These are phyloP conservation scores for Tipula unca DNA, from an alignment of 2,888 invertebrate genomes.

Conservation along the genomic window DNA sequence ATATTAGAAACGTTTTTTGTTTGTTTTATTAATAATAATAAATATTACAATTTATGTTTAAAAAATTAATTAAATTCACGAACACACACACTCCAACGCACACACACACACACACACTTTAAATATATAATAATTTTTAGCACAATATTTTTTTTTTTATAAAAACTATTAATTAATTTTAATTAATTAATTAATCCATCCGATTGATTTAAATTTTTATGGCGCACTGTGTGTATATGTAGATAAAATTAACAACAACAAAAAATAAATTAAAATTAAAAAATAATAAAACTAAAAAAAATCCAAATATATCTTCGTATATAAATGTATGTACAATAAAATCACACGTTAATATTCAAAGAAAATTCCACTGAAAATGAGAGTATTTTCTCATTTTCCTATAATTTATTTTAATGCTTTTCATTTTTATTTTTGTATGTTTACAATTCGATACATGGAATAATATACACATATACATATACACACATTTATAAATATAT, in stretches of 20 bases:
- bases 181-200: neutral
- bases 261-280: neutral
- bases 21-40: neutral
- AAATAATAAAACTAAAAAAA: neutral
- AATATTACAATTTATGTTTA: neutral
- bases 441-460: constrained; percentile 18
- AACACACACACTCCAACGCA: neutral
- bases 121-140: neutral
- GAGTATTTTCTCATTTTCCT: constrained; percentile 16
- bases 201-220: neutral
- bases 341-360: constrained; percentile 14
- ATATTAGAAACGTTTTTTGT: neutral
- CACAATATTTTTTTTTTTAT: neutral
- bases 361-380: constrained; percentile 19
- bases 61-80: neutral
- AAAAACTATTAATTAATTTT: neutral
- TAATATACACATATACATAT: neutral
- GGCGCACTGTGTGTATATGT: neutral
- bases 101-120: neutral
- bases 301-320: neutral
- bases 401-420: constrained; percentile 16
- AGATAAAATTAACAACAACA: neutral
- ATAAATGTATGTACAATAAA: neutral
- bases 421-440: constrained; percentile 8
- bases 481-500: neutral